Percentiles rank a stretch among this genome's conserved stretches.
These are phyloP conservation scores for Anisognathus igniventris DNA, from an alignment of 2,797 vertebrate species.

Conservation along the genomic window DNA sequence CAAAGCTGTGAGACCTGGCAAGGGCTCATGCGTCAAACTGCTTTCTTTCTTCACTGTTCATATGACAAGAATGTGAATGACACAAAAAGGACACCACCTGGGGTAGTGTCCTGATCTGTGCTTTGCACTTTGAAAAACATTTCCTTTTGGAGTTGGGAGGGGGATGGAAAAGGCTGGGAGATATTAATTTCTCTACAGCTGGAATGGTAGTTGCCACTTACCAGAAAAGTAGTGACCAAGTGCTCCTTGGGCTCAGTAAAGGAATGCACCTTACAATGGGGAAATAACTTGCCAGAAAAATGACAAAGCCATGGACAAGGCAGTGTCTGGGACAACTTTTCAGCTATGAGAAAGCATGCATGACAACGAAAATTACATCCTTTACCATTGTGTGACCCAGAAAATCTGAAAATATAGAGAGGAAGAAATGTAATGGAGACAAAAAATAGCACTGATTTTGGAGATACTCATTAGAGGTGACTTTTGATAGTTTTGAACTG, in stretches of 20 bases:
- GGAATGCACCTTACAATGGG: neutral
- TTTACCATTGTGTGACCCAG: neutral
- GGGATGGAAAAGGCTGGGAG: neutral
- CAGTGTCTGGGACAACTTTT: neutral
- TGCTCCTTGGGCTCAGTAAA: neutral
- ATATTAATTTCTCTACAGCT: neutral
- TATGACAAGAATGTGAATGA: neutral
- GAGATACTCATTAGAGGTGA: neutral
- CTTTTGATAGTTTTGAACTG: neutral
- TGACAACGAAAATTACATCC: neutral
- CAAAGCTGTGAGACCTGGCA: fast-evolving
- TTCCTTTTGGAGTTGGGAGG: neutral
- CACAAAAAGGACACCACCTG: neutral
- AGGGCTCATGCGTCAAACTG: neutral
- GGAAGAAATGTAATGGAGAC: neutral
- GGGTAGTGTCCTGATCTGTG: neutral
- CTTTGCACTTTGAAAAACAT: neutral
- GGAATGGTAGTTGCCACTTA: neutral
- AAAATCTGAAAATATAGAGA: neutral
- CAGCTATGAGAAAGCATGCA: neutral
- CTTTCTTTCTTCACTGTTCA: neutral
- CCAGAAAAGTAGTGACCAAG: neutral
- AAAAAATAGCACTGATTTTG: neutral
- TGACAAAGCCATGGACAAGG: neutral
- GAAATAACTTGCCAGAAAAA: neutral